Base-by-base conservation (phyloP, 2,888 invertebrate species). In the Leptogaster cylindrica region DNA sequence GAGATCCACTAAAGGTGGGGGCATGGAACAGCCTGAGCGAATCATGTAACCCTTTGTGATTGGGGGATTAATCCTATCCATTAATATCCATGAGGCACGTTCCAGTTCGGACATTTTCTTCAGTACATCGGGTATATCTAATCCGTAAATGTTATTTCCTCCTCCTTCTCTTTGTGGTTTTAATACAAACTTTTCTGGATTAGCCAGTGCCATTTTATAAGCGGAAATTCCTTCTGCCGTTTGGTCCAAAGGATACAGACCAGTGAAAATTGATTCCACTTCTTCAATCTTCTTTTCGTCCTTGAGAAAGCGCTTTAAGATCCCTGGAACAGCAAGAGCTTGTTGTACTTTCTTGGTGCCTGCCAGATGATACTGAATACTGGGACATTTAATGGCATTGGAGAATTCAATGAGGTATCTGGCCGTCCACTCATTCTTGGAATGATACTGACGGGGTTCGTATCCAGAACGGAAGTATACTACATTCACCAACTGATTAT, bases 91-190 rank as follows among this genome's bases (percentile, higher is more conserved):
- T 0, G 91, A 94, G 33, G 88, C 88, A 28, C 95, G 86, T 78
- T 95, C 93, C 50, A 88, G 84, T 89, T 88, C 73, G 82, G 81
- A 74, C 81, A 81, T 81, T 70, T 66, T 69, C 74, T 83, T 79
- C 2, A 92, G 80, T 5, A 87, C 86, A 31, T 84, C 84, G 67
- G 84, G 84, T 58, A 97, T 88, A 39, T 95, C 91, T 0, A 85
- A 81, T 0, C 92, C 95, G 79, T 96, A 97, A 51, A 95, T 80
- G 78, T 97, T 97, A 81, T 97, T 92, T 64, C 97, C 98, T 73
- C 98, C 98, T n/a, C 98, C 98, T 82, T 98, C 98, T 46, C 97
- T 86, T 80, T 98, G 97, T 0, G 98, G 98, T 79, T 98, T 98
- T 71, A 98, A 80, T 1, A 98, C 97, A 83, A 87, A n/a, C n/a